phyloP scores from a whole-genome alignment of 2,888 invertebrate genomes.

The Ectemnius continuus region DNA sequence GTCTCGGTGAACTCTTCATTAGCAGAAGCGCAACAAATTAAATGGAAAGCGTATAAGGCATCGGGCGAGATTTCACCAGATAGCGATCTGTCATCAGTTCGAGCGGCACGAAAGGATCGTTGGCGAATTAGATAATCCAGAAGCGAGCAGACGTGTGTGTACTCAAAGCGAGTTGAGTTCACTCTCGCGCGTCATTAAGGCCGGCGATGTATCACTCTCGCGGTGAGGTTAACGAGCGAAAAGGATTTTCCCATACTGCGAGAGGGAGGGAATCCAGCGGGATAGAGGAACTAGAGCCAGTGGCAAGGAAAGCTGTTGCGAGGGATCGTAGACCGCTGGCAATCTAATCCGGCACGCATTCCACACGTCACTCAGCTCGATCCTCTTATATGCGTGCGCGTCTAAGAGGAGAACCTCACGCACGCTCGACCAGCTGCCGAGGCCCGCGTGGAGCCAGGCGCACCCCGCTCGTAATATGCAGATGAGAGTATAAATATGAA shows the following conservation, averaged over 20 bases:
- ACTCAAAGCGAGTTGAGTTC: too few species aligned
- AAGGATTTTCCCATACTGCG: background rate
- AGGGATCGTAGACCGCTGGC: slow-evolving; percentile 16
- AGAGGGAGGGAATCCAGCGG: background rate
- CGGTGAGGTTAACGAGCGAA: background rate
- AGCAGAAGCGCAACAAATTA: too few species aligned
- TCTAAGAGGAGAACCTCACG: background rate
- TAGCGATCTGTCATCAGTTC: too few species aligned
- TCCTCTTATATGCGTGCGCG: slow-evolving; percentile 41
- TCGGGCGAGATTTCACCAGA: too few species aligned
- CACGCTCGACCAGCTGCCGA: slow-evolving; percentile 23
- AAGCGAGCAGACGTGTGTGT: slow-evolving; percentile 22
- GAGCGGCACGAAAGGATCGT: too few species aligned
- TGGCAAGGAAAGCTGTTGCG: slow-evolving; percentile 33
- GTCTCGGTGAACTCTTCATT: too few species aligned
- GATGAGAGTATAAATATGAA: slow-evolving; percentile 73
- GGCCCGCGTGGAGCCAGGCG: slow-evolving; percentile 59
- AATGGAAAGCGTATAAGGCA: too few species aligned
- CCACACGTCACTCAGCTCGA: slow-evolving; percentile 53
- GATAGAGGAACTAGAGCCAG: slow-evolving; percentile 21
- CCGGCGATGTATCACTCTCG: too few species aligned
- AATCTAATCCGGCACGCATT: slow-evolving; percentile 66
- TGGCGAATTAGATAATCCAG: background rate
- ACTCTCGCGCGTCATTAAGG: too few species aligned
- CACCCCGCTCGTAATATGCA: slow-evolving; percentile 71